Evolutionary conservation across 1,140 invertebrate species (phyloP).

Genomic region (Eubasilissa regina): DNA sequence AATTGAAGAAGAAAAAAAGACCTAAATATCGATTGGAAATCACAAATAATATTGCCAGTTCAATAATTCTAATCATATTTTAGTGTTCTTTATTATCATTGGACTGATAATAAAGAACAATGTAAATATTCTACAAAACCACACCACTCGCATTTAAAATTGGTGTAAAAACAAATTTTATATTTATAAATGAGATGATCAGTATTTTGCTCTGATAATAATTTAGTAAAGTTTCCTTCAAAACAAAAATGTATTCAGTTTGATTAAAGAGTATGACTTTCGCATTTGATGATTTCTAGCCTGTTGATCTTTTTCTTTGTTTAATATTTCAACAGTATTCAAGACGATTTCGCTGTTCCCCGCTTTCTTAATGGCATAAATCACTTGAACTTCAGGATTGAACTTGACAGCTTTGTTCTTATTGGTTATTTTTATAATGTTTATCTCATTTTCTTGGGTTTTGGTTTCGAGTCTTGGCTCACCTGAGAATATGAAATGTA

Average conservation of each 20-base stretch:
- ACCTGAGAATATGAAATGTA: background rate
- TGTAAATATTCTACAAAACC: too few species aligned
- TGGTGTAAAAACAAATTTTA: too few species aligned
- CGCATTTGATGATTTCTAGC: slow-evolving; percentile 28
- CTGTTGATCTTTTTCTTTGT: slow-evolving; percentile 35
- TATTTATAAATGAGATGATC: too few species aligned
- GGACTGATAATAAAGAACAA: too few species aligned
- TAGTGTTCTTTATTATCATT: too few species aligned
- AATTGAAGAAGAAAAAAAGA: too few species aligned
- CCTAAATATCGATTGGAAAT: too few species aligned
- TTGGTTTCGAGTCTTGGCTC: background rate
- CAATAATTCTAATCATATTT: too few species aligned
- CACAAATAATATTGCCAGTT: too few species aligned
- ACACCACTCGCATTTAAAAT: too few species aligned
- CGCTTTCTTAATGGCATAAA: slow-evolving; percentile 15
- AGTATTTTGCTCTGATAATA: too few species aligned
- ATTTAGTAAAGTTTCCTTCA: slow-evolving; percentile 8
- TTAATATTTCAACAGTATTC: slow-evolving; percentile 34
- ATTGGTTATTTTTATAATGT: background rate
- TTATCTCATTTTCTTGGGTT: slow-evolving; percentile 9
- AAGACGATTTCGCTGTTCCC: slow-evolving; percentile 19
- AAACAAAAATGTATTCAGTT: slow-evolving; percentile 38
- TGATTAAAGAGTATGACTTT: slow-evolving; percentile 28
- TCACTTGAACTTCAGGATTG: slow-evolving; percentile 34
- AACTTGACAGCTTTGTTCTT: slow-evolving; percentile 36